Evolutionary conservation across 2,797 vertebrate species (phyloP).

Genomic region (Spea hammondii): DNA sequence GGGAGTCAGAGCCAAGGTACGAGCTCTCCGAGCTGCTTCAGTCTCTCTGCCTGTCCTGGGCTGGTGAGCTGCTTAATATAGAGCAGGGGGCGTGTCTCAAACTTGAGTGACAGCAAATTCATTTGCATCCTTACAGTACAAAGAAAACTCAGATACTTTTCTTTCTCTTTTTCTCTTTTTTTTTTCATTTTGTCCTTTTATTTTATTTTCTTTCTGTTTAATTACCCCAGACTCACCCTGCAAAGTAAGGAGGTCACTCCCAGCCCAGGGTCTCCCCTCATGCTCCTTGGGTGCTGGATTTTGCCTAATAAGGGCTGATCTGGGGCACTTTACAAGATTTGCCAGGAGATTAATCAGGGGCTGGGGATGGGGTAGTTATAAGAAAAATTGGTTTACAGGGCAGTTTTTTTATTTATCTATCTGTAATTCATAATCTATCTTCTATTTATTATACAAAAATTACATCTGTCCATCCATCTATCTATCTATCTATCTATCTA

Average conservation of each 20-base stretch:
- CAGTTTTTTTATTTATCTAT: no score
- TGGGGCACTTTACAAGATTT: neutral
- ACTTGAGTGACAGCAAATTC: neutral
- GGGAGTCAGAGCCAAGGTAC: neutral
- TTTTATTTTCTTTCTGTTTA: no score
- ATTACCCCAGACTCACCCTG: no score
- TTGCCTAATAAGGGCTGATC: conserved; percentile 40
- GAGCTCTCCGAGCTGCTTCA: neutral
- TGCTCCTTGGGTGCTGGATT: neutral
- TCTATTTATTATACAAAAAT: neutral
- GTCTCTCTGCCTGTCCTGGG: conserved; percentile 11
- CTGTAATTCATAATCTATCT: neutral
- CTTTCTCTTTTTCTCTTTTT: neutral
- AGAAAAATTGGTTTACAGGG: no score
- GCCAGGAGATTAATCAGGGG: no score
- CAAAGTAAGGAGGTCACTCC: no score
- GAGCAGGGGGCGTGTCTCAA: conserved; percentile 9
- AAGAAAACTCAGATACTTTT: neutral
- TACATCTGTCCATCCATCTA: no score
- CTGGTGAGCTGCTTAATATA: conserved; percentile 11
- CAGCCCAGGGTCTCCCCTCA: neutral
- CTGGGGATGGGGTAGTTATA: no score
- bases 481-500: no score
- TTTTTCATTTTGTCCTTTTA: no score
- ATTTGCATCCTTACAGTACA: neutral